Evolutionary conservation across 2,113 vertebrate species (phyloP).

Genomic region (Tupaia tana): DNA sequence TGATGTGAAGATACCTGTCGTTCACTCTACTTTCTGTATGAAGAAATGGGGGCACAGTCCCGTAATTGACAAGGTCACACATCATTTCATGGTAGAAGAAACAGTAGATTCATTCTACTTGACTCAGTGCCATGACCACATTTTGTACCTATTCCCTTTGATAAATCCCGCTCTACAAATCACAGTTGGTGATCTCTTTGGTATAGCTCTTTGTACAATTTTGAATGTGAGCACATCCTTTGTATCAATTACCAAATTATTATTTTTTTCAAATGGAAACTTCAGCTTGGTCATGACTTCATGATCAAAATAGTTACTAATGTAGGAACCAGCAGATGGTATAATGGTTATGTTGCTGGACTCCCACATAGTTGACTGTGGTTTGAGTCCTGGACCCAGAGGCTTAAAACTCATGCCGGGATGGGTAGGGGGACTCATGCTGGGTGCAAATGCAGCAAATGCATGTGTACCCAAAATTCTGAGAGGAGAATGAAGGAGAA

Average conservation of each 20-base stretch:
- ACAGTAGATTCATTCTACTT: background rate
- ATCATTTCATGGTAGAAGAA: background rate
- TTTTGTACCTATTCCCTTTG: background rate
- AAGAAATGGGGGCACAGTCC: background rate
- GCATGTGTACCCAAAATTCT: too few relatives aligned
- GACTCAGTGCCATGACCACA: background rate
- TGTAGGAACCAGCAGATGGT: background rate
- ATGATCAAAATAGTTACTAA: background rate
- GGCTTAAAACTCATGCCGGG: too few relatives aligned
- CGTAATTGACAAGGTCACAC: background rate
- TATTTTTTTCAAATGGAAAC: slow-evolving; percentile 7
- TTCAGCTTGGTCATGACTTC: background rate
- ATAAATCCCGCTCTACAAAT: background rate
- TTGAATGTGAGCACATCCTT: background rate
- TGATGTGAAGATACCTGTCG: background rate
- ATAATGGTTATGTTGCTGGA: too few relatives aligned
- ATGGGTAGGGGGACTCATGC: too few relatives aligned
- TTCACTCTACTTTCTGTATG: background rate
- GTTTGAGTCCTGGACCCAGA: too few relatives aligned
- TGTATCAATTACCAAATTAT: background rate
- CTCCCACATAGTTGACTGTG: too few relatives aligned
- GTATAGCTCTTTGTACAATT: background rate
- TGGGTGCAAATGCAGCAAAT: too few relatives aligned
- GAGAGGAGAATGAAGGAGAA: too few relatives aligned
- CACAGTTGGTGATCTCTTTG: background rate